Base-by-base conservation (phyloP, 2,888 invertebrate species). In the Andricus curvator region DNA sequence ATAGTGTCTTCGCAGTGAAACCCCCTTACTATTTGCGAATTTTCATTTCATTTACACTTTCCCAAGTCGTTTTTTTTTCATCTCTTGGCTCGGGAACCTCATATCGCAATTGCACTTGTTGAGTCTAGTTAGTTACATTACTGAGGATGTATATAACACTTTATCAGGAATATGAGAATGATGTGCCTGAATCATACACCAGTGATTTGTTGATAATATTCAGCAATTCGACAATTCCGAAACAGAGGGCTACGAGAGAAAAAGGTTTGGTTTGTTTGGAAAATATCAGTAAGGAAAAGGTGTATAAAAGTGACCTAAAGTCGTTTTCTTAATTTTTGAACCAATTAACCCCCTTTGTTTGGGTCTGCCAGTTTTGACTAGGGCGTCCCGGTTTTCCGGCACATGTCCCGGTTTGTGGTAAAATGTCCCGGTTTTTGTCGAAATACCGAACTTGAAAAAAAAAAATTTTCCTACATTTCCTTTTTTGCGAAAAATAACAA, bases 131-230 rank as follows among this genome's bases (percentile, higher is more conserved):
- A 29, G 20, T 44, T 64, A 25, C 0, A 25, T 25, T 64, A 44
- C 25, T 37, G 85, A 88, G 81, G 78, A 92, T 92, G 92, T 90
- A 88, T 83, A 88, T 92, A 87, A 86, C 91, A 20, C 78, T 92
- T 29, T 92, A 92, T 83, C 92, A 92, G 77, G 90, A 89, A 44
- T 91, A 91, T 77, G 86, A 91, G 62, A 90, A 88, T 83, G 86
- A 88, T 77, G 80, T 83, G 22, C 84, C 86, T 0, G 85, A 87
- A 74, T 86, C 88, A 37, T 90, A 89, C 68, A 88, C 88, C 41
- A 92, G 92, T 81, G 92, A 92, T 78, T 84, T 92, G 5, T 80
- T 86, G 51, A 81, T 92, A 70, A 81, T 91, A 78, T 92, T 92
- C 81, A 87, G 88, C 74, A 88, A 86, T 79, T 81, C 87, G 44